phyloP scores from a whole-genome alignment of 1,140 invertebrate genomes.

The Caenorhabditis latens region DNA sequence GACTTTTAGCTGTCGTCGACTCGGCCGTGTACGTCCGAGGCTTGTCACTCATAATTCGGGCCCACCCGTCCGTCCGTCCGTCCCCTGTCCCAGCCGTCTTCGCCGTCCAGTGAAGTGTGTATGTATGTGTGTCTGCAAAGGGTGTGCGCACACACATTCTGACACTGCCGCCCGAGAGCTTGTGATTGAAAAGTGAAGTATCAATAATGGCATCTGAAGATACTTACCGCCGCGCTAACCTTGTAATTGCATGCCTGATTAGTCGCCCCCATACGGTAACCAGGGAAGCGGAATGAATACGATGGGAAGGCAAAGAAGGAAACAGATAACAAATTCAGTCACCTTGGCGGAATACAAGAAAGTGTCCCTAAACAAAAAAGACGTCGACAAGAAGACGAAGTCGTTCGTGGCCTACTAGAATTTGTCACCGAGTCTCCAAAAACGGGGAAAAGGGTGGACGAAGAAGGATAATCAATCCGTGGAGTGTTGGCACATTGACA shows the following conservation, averaged over 20 bases:
- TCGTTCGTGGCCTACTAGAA: conserved; percentile 50
- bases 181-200: not conserved
- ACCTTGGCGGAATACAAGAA: conserved; percentile 26
- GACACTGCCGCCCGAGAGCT: conserved; percentile 1
- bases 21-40: conserved; percentile 4
- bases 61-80: conserved; percentile 35
- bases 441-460: not conserved
- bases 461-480: conserved; percentile 21
- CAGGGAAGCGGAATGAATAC: conserved; percentile 21
- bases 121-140: not conserved
- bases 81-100: not conserved
- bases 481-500: not conserved
- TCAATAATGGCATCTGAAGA: conserved; percentile 29
- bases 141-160: conserved; percentile 45
- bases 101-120: conserved; percentile 44
- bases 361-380: not conserved
- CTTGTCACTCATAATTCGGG: conserved; percentile 55
- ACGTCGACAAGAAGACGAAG: not conserved
- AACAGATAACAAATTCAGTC: not conserved
- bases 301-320: not conserved
- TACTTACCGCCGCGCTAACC: not conserved
- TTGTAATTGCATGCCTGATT: not conserved
- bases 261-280: not conserved
- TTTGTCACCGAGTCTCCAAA: not conserved
- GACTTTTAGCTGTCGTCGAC: conserved; percentile 40